Evolutionary conservation across 2,797 vertebrate species (phyloP), one percentile per base, ranked within the genome.

Genomic region (Dallia pectoralis): DNA sequence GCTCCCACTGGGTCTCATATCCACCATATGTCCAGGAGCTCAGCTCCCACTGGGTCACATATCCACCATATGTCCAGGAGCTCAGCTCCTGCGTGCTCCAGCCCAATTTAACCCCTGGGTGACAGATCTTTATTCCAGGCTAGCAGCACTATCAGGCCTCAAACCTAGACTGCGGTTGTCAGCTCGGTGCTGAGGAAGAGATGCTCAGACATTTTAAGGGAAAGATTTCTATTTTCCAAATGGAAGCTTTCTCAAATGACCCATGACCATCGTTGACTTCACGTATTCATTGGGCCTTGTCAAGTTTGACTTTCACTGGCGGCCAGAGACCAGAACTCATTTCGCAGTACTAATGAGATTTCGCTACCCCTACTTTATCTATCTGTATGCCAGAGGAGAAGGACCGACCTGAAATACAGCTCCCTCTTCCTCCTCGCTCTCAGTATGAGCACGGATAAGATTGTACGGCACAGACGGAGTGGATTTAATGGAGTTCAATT

Each of bases 381-480:
- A 73, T 77, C 72, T 64, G 75, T 75, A 77, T 77, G 75, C 73
- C 51, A 30, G 30, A 22, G 67, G 7, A 14, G 36, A 27, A 67
- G 67, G 19, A 68, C 40, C 66, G n/a, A 36, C 67, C 65, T 70
- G 69, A 77, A 72, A 80, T 73, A 70, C 73, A 64, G 51, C 70
- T 75, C 70, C 69, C 29, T 30, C 51, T 70, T 71, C 51, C 67
- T 72, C 70, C 61, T 79, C 51, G 73, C 75, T 65, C 75, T 76
- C 61, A 76, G 63, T 40, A 25, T 61, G 74, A 75, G 51, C 27
- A 47, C 53, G 1, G 67, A 74, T 65, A 65, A 74, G 71, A 70
- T 71, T 70, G 65, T 56, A 47, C 71, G 48, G 64, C 44, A 74
- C 65, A 76, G 74, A 33, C 65, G 22, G 44, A 29, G 63, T 22